phyloP scores from a whole-genome alignment of 2,888 invertebrate genomes.

The Iphiclides podalirius region DNA sequence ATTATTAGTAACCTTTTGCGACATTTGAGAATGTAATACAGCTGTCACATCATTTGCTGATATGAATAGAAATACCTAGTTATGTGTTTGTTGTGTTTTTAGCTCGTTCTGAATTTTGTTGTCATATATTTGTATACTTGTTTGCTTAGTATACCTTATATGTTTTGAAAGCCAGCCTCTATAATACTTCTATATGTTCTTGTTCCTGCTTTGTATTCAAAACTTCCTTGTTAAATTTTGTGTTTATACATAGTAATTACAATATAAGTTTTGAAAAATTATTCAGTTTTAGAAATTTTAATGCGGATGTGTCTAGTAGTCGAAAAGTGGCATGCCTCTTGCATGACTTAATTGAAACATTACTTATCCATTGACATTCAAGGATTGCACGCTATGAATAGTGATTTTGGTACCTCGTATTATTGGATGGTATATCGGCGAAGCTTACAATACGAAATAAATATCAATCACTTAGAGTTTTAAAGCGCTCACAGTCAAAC shows the following conservation, averaged over 20 bases:
- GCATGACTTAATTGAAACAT: not conserved
- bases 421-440: no score
- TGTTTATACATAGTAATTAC: not conserved
- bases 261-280: not conserved
- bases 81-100: not conserved
- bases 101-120: not conserved
- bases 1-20: no score
- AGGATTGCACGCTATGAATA: no score
- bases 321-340: not conserved
- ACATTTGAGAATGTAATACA: not conserved
- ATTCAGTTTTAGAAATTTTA: not conserved
- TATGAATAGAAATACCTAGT: not conserved
- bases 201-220: not conserved
- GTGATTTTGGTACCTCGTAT: no score
- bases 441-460: no score
- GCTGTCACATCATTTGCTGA: conserved; percentile 3
- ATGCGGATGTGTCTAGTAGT: not conserved
- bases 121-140: conserved; percentile 4
- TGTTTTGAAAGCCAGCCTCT: not conserved
- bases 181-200: not conserved
- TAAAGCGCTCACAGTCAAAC: no score
- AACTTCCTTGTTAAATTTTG: not conserved
- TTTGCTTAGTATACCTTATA: conserved; percentile 2
- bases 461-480: no score
- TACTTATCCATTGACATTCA: no score